Base-by-base conservation (phyloP, 2,888 invertebrate species). In the Cremastobaeus sp. region DNA sequence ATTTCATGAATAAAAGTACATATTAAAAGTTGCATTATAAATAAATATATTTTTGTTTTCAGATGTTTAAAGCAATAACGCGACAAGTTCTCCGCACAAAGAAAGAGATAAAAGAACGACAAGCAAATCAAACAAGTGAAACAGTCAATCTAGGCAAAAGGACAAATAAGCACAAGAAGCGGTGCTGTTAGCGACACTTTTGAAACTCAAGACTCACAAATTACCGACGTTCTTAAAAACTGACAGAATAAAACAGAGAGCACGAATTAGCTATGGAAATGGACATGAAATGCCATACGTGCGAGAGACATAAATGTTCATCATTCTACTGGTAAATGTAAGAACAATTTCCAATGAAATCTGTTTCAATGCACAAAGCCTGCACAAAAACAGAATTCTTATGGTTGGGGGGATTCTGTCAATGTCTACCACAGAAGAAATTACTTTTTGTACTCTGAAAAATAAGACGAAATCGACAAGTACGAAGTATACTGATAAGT, bases 21-120 rank as follows among this genome's bases (percentile, higher is more conserved):
- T n/a, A n/a, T n/a, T n/a, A n/a, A n/a, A n/a, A n/a, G n/a, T n/a
- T n/a, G n/a, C n/a, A n/a, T n/a, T n/a, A n/a, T n/a, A n/a, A n/a
- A n/a, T n/a, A n/a, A n/a, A n/a, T 30, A 30, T 30, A 47, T 30
- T 30, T 30, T 35, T 35, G 14, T 57, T 66, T 70, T 79, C 88
- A 92, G 92, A 93, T 93, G 92, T 93, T 93, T 86, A 90, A 90
- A 88, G 91, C 91, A 79, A 92, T 93, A 81, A 93, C 93, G 65
- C 91, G 92, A 79, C 93, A 95, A 91, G 97, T 97, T 79, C 90
- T 97, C 87, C 91, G 92, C 86, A 93, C 94, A 75, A 97, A 97
- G 90, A 92, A 93, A 88, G 94, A 94, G 88, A 91, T 92, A 89
- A 93, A 92, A 85, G 93, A 94, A 86, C 89, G 93, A 84, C 93